Base-by-base conservation (phyloP, 2,888 invertebrate species). In the Cybosia mesomella region DNA sequence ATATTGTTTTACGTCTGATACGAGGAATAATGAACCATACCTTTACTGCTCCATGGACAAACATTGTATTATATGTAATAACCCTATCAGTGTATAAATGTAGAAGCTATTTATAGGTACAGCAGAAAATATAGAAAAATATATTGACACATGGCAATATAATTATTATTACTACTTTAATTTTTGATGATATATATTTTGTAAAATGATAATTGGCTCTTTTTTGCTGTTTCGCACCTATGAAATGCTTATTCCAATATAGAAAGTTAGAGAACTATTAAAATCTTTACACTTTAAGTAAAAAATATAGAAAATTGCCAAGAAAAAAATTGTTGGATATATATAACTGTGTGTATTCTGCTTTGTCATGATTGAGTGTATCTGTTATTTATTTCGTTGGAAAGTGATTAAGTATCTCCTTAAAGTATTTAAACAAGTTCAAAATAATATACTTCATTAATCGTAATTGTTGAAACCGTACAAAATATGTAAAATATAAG, bases 101-200 rank as follows among this genome's bases (percentile, higher is more conserved):
- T 59, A 65, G 15, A 54, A 54, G 43, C 21, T 49, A 49, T 24
- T 39, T 58, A 57, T 64, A 64, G 49, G 28, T 74, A 69, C 69
- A 64, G 32, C 13, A 15, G 15, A 59, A 59, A 59, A 10, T 59
- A 11, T 21, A 22, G 15, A 13, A n/a, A 36, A 59, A 7, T 39
- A 22, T 59, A 22, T 24, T 8, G 8, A 55, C 1, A 39, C 15
- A 11, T 59, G 34, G 59, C 59, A 59, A 36, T 59, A 36, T 22
- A n/a, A n/a, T n/a, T n/a, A 8, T 36, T 36, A 59, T 36, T 22
- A 36, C 22, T 11, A 8, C n/a, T 34, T 32, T 21, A 39, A 36
- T 22, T 59, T 36, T 22, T 36, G 7, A 13, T 15, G 21, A 36
- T 22, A 2, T 36, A 13, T 15, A 1, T 0, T 10, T n/a, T n/a